These are phyloP conservation scores for Ormyrus pomaceus DNA, from an alignment of 2,888 invertebrate genomes.

Conservation along the genomic window DNA sequence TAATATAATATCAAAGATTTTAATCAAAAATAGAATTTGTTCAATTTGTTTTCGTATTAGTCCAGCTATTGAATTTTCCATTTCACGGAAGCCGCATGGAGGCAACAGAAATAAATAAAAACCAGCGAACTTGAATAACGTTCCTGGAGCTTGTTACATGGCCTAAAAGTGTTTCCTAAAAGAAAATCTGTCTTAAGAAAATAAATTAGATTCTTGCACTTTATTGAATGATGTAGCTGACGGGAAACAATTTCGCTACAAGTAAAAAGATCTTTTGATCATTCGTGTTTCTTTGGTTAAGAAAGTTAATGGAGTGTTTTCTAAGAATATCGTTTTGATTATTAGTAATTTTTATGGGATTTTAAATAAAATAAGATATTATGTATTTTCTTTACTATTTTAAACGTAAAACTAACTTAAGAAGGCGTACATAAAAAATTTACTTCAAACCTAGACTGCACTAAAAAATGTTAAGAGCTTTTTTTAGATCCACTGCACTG, in stretches of 20 bases:
- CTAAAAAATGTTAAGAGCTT: constrained; percentile 11
- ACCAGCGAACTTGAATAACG: constrained; percentile 28
- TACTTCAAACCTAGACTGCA: constrained; percentile 5
- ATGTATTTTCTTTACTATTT: neutral
- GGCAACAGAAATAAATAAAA: constrained; percentile 35
- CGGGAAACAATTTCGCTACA: neutral
- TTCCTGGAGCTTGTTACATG: constrained; percentile 12
- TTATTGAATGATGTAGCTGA: constrained; percentile 20
- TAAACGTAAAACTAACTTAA: neutral
- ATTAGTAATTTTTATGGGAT: no score
- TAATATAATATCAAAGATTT: no score
- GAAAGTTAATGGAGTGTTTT: no score
- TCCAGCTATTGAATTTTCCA: neutral
- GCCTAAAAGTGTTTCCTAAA: neutral
- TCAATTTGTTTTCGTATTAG: no score
- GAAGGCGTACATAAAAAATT: constrained; percentile 3
- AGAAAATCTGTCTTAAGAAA: constrained; percentile 40
- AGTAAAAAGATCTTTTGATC: no score
- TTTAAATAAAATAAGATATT: no score
- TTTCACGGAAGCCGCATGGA: constrained; percentile 3
- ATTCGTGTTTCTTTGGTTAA: no score
- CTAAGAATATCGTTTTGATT: no score
- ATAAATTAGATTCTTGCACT: constrained; percentile 32
- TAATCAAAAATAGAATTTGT: no score
- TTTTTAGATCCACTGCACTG: constrained; percentile 30